Percentiles rank a stretch among this genome's conserved stretches.
phyloP scores from a whole-genome alignment of 2,888 invertebrate genomes.

The Rhaphigaster nebulosa region DNA sequence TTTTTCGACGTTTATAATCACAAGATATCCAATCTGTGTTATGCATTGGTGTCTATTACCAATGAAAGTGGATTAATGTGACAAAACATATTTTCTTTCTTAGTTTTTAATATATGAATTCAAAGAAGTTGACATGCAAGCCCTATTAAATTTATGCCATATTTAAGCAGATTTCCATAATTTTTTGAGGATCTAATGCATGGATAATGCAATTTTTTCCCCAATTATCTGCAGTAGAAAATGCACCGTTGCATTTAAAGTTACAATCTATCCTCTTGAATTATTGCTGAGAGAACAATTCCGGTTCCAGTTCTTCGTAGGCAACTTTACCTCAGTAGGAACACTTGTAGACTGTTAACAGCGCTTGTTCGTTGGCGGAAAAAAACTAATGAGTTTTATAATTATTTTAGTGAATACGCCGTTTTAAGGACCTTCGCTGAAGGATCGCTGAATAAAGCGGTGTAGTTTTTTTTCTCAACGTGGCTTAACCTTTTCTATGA shows the following conservation, averaged over 20 bases:
- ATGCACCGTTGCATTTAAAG: not conserved
- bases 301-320: too few relatives aligned
- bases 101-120: too few relatives aligned
- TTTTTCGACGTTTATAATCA: too few relatives aligned
- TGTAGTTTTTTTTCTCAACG: not conserved
- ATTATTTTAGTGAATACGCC: not conserved
- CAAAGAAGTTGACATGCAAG: too few relatives aligned
- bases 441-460: not conserved
- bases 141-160: too few relatives aligned
- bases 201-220: not conserved
- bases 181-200: not conserved
- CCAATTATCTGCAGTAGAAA: not conserved
- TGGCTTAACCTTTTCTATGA: not conserved
- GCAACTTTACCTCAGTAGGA: not conserved
- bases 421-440: not conserved
- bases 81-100: too few relatives aligned
- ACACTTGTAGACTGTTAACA: not conserved
- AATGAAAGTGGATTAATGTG: too few relatives aligned
- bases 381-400: not conserved
- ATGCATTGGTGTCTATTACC: too few relatives aligned
- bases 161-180: not conserved
- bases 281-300: not conserved
- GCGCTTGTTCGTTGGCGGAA: not conserved
- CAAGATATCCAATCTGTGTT: too few relatives aligned
- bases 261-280: not conserved